Percentiles rank a stretch among this genome's conserved stretches.
phyloP scores from a whole-genome alignment of 2,888 invertebrate species.

The Agrotis exclamationis region DNA sequence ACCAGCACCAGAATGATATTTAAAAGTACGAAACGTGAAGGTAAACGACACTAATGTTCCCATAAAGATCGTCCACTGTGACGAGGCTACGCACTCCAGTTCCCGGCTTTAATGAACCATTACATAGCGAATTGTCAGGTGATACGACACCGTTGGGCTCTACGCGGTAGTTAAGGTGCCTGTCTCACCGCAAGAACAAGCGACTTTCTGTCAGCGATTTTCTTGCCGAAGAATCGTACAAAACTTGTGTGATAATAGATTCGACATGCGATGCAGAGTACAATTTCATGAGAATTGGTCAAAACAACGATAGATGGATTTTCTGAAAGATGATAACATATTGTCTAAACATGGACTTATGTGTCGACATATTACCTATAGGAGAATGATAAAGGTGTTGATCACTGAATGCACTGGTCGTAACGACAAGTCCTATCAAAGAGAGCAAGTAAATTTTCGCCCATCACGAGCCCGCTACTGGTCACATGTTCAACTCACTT shows the following conservation, averaged over 20 bases:
- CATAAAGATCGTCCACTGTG: slow-evolving; percentile 66
- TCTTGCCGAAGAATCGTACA: background rate
- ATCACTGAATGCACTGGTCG: no score
- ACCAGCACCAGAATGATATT: slow-evolving; percentile 47
- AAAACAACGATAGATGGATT: background rate
- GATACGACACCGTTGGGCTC: slow-evolving; percentile 75
- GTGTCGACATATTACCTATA: no score
- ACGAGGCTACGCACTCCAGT: slow-evolving; percentile 76
- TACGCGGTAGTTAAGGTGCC: slow-evolving; percentile 58
- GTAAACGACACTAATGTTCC: slow-evolving; percentile 63
- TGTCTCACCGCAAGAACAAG: background rate
- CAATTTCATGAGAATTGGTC: background rate
- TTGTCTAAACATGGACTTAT: background rate
- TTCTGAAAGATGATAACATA: background rate
- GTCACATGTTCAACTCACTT: no score
- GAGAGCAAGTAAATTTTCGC: no score
- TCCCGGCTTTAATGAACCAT: slow-evolving; percentile 83
- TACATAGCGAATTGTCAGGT: slow-evolving; percentile 78
- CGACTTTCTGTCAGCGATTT: background rate
- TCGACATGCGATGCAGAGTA: background rate
- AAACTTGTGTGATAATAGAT: background rate
- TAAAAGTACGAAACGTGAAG: slow-evolving; percentile 57
- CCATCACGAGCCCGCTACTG: background rate
- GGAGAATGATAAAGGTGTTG: no score
- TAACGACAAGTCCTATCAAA: no score